A percentile compares a stretch with the other conserved stretches of the same genome.
These are phyloP conservation scores for Parnassius apollo DNA, from an alignment of 2,888 invertebrate species.

Conservation along the genomic window DNA sequence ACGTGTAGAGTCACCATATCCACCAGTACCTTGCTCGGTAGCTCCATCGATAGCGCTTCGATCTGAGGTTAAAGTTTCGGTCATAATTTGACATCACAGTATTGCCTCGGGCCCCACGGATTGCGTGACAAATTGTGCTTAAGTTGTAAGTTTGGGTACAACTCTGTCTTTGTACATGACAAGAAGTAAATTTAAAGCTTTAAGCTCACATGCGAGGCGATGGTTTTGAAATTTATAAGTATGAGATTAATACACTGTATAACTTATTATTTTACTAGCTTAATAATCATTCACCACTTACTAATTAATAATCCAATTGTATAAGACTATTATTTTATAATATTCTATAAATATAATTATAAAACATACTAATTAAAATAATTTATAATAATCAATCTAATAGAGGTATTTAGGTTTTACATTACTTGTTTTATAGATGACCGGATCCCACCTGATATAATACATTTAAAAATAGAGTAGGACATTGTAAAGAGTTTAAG, in stretches of 20 bases:
- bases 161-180: neutral
- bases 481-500: no score
- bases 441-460: no score
- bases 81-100: neutral
- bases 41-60: constrained; percentile 2
- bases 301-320: no score
- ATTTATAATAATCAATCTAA: no score
- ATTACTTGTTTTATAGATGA: no score
- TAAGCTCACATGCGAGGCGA: neutral
- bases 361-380: no score
- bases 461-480: no score
- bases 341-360: no score
- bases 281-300: neutral
- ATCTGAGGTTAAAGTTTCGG: neutral
- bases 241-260: neutral
- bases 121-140: constrained; percentile 1
- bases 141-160: neutral
- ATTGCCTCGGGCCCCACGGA: neutral
- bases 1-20: neutral
- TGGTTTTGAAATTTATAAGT: neutral
- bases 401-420: no score
- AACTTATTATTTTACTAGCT: neutral
- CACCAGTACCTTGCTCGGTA: neutral
- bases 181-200: neutral
- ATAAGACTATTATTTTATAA: no score